Evolutionary conservation across 1,140 invertebrate genomes (phyloP).

Genomic region (Procambarus clarkii): DNA sequence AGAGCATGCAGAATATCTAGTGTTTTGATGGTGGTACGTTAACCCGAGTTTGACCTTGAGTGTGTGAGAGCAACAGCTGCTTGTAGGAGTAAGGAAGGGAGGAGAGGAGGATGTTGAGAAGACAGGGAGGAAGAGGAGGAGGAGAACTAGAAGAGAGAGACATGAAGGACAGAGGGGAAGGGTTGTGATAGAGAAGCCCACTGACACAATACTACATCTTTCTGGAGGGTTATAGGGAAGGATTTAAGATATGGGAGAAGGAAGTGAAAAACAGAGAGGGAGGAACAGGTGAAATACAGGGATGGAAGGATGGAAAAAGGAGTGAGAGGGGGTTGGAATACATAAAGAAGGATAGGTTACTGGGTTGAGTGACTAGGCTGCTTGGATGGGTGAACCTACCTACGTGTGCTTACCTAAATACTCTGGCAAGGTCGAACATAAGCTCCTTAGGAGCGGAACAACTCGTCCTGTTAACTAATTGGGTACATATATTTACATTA

Average conservation of each 20-base stretch:
- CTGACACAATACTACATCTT: neutral
- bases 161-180: neutral
- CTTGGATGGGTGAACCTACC: no score
- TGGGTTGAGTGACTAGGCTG: no score
- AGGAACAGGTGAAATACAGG: neutral
- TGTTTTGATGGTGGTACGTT: slow-evolving; percentile 14
- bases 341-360: no score
- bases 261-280: neutral
- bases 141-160: neutral
- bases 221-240: no score
- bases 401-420: no score
- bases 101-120: neutral
- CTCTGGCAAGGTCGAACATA: no score
- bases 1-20: neutral
- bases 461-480: no score
- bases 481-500: no score
- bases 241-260: neutral
- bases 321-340: neutral
- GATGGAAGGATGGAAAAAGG: neutral
- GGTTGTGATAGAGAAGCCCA: neutral
- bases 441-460: no score
- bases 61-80: neutral
- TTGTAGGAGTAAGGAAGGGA: neutral
- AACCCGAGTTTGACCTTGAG: slow-evolving; percentile 17
- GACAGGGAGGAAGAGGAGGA: neutral